phyloP scores from a whole-genome alignment of 2,888 invertebrate species.

The Parthenolecanium corni region DNA sequence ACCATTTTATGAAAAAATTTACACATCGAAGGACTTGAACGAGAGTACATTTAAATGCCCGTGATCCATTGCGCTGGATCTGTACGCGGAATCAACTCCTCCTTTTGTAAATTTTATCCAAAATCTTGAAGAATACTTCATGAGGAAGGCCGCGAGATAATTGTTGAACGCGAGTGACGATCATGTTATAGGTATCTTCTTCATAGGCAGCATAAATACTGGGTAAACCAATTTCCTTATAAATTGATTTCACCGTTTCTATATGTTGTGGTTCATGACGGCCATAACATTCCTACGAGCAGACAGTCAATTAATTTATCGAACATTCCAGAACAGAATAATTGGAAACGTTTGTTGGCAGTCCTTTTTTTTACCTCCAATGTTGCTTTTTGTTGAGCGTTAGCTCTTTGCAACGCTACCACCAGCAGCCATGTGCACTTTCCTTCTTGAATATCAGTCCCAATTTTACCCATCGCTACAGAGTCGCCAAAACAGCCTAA shows the following conservation, averaged over 20 bases:
- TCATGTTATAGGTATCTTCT: constrained; percentile 70
- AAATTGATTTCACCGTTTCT: constrained; percentile 58
- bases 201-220: constrained; percentile 68
- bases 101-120: constrained; percentile 68
- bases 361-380: too few relatives aligned
- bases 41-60: too few relatives aligned
- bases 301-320: background rate
- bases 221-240: constrained; percentile 62
- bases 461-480: constrained; percentile 66
- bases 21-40: too few relatives aligned
- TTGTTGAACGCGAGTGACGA: constrained; percentile 72
- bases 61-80: too few relatives aligned
- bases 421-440: constrained; percentile 94
- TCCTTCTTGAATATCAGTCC: constrained; percentile 86
- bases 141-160: constrained; percentile 70
- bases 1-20: too few relatives aligned
- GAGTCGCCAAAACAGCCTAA: constrained; percentile 79
- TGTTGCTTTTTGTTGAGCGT: constrained; percentile 54
- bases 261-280: constrained; percentile 52
- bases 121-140: constrained; percentile 65
- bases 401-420: constrained; percentile 72
- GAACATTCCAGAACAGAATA: background rate
- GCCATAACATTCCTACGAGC: constrained; percentile 58
- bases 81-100: constrained; percentile 45
- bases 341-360: background rate